phyloP scores from a whole-genome alignment of 2,888 invertebrate species.

The Cataglyphis rosenhaueri region DNA sequence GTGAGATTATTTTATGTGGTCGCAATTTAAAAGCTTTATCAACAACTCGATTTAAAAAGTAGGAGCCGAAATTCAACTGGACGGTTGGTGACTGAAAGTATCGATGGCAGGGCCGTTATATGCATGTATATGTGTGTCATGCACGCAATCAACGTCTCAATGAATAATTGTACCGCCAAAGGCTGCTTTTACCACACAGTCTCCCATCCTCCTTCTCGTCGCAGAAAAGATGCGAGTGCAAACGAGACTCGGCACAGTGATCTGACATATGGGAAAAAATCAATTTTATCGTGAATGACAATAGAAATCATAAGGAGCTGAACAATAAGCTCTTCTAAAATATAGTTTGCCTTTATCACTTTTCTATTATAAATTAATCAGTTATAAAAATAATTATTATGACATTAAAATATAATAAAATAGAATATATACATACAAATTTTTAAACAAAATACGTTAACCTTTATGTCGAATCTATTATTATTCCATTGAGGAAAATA shows the following conservation, averaged over 20 bases:
- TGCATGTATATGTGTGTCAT: constrained; percentile 71
- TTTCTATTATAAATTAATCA: neutral
- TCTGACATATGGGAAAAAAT: neutral
- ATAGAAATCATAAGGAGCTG: neutral
- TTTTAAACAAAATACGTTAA: neutral
- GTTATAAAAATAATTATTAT: neutral
- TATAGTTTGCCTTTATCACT: neutral
- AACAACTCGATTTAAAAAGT: constrained; percentile 12
- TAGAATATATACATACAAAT: neutral
- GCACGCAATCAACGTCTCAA: constrained; percentile 73
- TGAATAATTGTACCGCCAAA: constrained; percentile 70
- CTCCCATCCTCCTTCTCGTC: constrained; percentile 53
- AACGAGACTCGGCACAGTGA: constrained; percentile 61
- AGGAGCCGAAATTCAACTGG: constrained; percentile 53
- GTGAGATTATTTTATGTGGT: neutral
- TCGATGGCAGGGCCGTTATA: constrained; percentile 40
- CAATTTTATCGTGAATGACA: neutral
- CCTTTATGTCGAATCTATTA: constrained; percentile 7
- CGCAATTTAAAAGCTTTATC: neutral
- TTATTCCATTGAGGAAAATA: neutral
- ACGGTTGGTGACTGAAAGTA: constrained; percentile 15
- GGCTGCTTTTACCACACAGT: constrained; percentile 56
- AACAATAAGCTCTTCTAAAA: neutral
- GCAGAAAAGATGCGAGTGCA: constrained; percentile 24
- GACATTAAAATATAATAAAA: neutral